Evolutionary conservation across 2,888 invertebrate genomes (phyloP), one percentile per base, ranked within the genome.

Genomic region (Eugnorisma glareosa): DNA sequence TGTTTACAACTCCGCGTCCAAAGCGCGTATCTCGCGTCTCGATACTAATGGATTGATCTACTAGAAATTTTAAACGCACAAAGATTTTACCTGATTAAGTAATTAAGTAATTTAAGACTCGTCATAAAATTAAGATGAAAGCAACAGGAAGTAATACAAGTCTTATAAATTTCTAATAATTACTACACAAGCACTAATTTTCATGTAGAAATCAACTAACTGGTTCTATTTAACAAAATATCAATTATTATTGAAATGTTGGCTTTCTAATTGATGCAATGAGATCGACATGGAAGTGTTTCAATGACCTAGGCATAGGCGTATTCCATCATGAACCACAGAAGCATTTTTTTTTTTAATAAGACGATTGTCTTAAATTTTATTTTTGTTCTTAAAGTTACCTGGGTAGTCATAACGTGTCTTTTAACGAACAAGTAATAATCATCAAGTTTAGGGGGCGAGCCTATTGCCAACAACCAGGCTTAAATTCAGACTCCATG

Each of bases 201-300:
- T 37, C 15, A 73, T 63, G 28, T 67, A 73, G 64, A 77, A 70
- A 75, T 66, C 43, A 64, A 73, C 31, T 67, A 73, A 75, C 75
- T 43, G 51, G 75, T 75, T 80, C 35, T 7, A 45, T 79, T 82
- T 67, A 72, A 48, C 43, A 40, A 79, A 64, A 71, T 68, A 76
- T 81, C 45, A 43, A 54, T 78, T 67, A 64, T 57, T 61, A 71
- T 67, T 72, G 61, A 67, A 37, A 69, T 59, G 54, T 64, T 51
- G 37, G 40, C 84, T 84, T 86, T 86, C 86, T 86, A 86, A 86
- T 86, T 66, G 79, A 86, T 82, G 79, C 63, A 77, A 79, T 28
- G 43, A 63, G 72, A 72, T 79, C 71, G 68, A 67, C 24, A 28
- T 31, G 35, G 75, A 66, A 67, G 67, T 84, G 43, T 69, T 72